Evolutionary conservation across 2,113 vertebrate genomes (phyloP).

Genomic region (Protobothrops mucrosquamatus): DNA sequence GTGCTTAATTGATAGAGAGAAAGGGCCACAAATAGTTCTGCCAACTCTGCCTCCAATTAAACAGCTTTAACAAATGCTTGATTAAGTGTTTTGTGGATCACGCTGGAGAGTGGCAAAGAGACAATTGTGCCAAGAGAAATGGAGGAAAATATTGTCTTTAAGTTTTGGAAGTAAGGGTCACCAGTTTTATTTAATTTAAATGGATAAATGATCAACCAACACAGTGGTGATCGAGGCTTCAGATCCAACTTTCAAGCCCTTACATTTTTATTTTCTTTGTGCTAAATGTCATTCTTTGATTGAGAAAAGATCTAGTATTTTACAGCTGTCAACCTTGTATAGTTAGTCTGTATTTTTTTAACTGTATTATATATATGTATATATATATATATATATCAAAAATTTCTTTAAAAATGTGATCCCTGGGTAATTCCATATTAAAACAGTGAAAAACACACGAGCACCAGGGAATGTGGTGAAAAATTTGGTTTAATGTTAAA

Average conservation of each 20-base stretch:
- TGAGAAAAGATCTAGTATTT: background rate
- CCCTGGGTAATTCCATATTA: too few species aligned
- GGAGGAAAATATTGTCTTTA: background rate
- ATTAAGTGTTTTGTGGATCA: constrained; percentile 15
- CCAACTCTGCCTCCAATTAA: constrained; percentile 17
- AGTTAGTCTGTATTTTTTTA: background rate
- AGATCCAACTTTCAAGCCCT: background rate
- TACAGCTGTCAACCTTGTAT: background rate
- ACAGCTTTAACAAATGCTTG: constrained; percentile 5
- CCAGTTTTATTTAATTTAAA: background rate
- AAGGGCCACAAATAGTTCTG: constrained; percentile 2
- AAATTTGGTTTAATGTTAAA: too few species aligned
- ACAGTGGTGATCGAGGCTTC: background rate
- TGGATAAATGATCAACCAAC: background rate
- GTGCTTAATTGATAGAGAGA: constrained; percentile 16
- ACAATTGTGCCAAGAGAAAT: background rate
- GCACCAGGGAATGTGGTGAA: too few species aligned
- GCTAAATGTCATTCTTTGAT: background rate
- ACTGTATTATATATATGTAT: too few species aligned
- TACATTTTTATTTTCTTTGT: background rate
- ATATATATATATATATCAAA: too few species aligned
- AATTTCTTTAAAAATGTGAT: too few species aligned
- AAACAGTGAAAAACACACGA: too few species aligned
- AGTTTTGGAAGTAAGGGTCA: background rate
- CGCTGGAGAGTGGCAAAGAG: background rate